Evolutionary conservation across 2,888 invertebrate species (phyloP), one percentile per base, ranked within the genome.

Genomic region (Tillus elongatus): DNA sequence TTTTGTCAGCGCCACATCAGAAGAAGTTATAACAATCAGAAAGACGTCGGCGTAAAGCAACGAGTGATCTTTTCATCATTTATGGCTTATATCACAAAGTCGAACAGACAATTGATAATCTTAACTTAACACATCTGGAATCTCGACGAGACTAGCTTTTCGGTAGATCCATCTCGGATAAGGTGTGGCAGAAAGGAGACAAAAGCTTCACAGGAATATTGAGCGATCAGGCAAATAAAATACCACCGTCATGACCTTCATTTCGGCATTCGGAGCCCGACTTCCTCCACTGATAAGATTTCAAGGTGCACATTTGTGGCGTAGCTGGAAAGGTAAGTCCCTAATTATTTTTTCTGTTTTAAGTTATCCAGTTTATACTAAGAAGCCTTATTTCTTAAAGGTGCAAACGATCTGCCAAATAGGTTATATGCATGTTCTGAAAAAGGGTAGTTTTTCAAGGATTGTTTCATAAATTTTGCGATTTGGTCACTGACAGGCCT

Each of bases 121-220:
- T 41, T 4, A 39, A 26, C 28, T 45, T 43, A 16, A 3, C 41
- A 35, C 32, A 41, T 16, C n/a, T 51, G 33, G 16, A 50, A 48
- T 30, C 42, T 45, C 24, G 49, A 49, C 30, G 44, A 50, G 30
- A 47, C 41, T 10, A 30, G 31, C 37, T 49, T 50, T 35, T 40
- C 30, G 24, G 34, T 33, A 10, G 46, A 50, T 16, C 49, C 50
- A 31, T 27, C 39, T 33, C 37, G 42, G 28, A 29, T 42, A 14
- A 47, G 44, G 40, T 37, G 35, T 3, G 34, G 46, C 29, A 37
- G 41, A 27, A 40, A 30, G 3, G 34, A 27, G 40, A 41, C 45
- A 15, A 44, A 44, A 34, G 42, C 43, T 3, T 41, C 33, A 11
- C 33, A 36, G n/a, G n/a, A n/a, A n/a, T n/a, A n/a, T n/a, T n/a